Base-by-base conservation (phyloP, 2,113 vertebrate genomes). In the Pollimyrus isidori region DNA sequence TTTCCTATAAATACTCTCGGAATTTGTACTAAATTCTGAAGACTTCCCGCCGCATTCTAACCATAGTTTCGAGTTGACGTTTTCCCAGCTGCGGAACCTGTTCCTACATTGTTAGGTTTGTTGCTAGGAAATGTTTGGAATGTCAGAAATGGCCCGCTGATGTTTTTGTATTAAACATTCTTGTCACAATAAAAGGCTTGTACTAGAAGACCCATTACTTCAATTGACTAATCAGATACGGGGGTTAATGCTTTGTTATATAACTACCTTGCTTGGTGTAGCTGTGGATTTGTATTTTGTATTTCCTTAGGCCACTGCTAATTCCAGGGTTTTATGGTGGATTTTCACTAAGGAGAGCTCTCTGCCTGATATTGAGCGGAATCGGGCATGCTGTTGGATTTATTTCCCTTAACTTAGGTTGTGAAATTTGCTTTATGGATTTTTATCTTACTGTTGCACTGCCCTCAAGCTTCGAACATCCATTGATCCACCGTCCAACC, bases 91-190 rank as follows among this genome's bases (percentile, higher is more conserved):
- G 21, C 26, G 46, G 46, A 85, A 85, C 82, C 82, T 26, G 82
- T 85, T 48, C 23, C 21, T 48, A 49, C 21, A n/a, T n/a, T 85
- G 15, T 80, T 80, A 6, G 39, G 46, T 23, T 49, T 23, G 42
- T 85, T 85, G 82, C 82, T n/a, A 85, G 82, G 82, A 85, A 85
- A 85, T 80, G 73, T 80, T 2, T 80, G 73, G 73, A 19, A 80
- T 80, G 73, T 5, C 13, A 80, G 2, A 76, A 76, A 76, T 76
- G 69, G 13, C 69, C 35, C 19, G 30, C 13, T 76, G 19, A 35
- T 76, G 30, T 62, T 56, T 87, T 87, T 56, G 17, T 19, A 65
- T 45, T 45, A 87, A 87, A 23, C 56, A 9, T 7, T 62, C 56
- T n/a, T 2, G 35, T 19, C 73, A 80, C 35, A 42, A 6, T 80